phyloP scores from a whole-genome alignment of 2,797 vertebrate genomes.

The Bradypodion pumilum region DNA sequence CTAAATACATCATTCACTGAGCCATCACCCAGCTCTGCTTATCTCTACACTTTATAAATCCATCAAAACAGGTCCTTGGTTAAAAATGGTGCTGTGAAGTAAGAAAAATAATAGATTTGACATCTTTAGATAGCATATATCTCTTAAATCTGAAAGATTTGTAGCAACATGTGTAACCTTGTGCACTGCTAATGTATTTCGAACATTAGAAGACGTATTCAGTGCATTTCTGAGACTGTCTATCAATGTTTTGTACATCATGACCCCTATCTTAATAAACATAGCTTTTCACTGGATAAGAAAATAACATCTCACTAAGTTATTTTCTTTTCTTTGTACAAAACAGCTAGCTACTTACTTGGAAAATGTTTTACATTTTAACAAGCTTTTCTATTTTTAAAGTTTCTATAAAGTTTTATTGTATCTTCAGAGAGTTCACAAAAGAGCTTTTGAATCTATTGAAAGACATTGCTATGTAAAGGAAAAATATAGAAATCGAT shows the following conservation, averaged over 20 bases:
- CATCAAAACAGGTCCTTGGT: no score
- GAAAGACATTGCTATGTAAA: constrained; percentile 10
- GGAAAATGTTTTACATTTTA: neutral
- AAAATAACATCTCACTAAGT: neutral
- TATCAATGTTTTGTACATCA: neutral
- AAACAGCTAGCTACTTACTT: neutral
- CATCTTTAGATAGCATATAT: neutral
- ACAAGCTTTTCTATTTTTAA: neutral
- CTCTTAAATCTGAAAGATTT: neutral
- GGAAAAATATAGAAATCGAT: constrained; percentile 3
- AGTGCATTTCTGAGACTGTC: neutral
- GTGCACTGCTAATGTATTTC: neutral
- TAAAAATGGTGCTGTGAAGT: no score
- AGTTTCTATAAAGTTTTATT: neutral
- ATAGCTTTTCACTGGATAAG: neutral
- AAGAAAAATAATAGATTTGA: no score
- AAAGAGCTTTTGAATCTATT: constrained; percentile 28
- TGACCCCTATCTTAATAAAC: neutral
- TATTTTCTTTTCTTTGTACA: neutral
- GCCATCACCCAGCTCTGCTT: no score
- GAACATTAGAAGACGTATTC: neutral
- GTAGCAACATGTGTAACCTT: neutral
- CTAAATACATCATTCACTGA: no score
- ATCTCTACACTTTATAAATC: no score
- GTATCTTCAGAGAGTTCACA: constrained; percentile 3